These are phyloP conservation scores for Forficula auricularia DNA, from an alignment of 1,140 invertebrate species.

Conservation along the genomic window DNA sequence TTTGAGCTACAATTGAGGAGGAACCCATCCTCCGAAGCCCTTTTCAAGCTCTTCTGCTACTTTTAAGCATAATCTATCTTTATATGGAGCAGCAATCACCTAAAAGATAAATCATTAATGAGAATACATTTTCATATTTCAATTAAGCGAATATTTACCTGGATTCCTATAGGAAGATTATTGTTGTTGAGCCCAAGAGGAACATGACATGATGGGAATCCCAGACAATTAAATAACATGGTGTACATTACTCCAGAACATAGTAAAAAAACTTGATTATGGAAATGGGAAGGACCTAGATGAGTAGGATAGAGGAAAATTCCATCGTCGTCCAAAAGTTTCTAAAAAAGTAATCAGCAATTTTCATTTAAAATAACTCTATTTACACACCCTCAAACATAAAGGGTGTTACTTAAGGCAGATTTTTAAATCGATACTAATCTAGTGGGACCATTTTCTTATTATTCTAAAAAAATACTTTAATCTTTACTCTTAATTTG, in stretches of 20 bases:
- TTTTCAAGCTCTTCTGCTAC: conserved; percentile 60
- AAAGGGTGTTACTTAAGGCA: too few relatives aligned
- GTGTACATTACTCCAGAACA: conserved; percentile 46
- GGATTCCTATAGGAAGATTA: conserved; percentile 54
- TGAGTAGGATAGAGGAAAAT: conserved; percentile 62
- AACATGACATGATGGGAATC: conserved; percentile 55
- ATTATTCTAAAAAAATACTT: too few relatives aligned
- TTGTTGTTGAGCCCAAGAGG: conserved; percentile 42
- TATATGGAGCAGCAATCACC: conserved; percentile 38
- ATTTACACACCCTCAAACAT: too few relatives aligned
- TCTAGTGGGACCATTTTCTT: too few relatives aligned
- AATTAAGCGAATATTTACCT: conserved; percentile 26
- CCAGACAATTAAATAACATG: conserved; percentile 54
- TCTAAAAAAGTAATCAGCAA: conserved; percentile 25
- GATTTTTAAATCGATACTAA: too few relatives aligned
- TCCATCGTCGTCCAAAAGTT: conserved; percentile 38
- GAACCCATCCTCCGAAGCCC: conserved; percentile 61
- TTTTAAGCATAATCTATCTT: conserved; percentile 56
- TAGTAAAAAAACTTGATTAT: conserved; percentile 37
- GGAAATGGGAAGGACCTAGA: conserved; percentile 40
- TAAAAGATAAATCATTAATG: conserved; percentile 17
- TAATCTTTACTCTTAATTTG: too few relatives aligned
- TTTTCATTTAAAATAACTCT: too few relatives aligned
- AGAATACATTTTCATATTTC: conserved; percentile 1
- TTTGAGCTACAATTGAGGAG: conserved; percentile 17